Evolutionary conservation across 2,797 vertebrate genomes (phyloP).

Genomic region (Steatocranus sp.): DNA sequence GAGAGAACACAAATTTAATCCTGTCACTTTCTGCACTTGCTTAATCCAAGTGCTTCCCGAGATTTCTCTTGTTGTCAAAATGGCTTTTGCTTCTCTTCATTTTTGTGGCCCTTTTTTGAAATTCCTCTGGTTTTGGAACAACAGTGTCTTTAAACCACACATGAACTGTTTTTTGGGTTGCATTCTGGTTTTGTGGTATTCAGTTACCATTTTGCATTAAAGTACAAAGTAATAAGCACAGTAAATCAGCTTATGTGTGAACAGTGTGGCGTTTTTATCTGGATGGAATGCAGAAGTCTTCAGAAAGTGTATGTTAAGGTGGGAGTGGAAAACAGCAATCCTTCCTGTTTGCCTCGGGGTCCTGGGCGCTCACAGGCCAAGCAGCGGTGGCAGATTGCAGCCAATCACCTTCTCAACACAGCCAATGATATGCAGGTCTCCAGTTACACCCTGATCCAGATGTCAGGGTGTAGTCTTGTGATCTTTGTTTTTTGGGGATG

Average conservation of each 20-base stretch:
- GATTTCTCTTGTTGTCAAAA: background rate
- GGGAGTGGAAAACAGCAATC: background rate
- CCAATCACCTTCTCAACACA: background rate
- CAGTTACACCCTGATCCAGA: background rate
- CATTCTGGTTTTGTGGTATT: background rate
- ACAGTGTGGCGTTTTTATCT: background rate
- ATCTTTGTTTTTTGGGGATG: background rate
- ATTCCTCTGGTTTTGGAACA: background rate
- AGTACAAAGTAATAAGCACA: background rate
- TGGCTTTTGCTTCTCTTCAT: background rate
- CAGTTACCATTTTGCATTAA: background rate
- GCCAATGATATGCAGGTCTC: background rate
- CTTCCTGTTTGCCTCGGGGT: background rate
- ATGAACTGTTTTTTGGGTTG: background rate
- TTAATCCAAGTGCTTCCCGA: background rate
- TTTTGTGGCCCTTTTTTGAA: background rate
- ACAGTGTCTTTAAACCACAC: background rate
- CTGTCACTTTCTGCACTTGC: background rate
- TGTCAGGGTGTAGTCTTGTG: background rate
- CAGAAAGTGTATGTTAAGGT: background rate
- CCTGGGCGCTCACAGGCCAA: background rate
- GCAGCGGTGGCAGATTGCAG: background rate
- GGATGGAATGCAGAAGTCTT: background rate
- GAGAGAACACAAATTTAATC: background rate
- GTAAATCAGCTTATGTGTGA: background rate